Conservation (phyloP, 2,113 vertebrate genomes). For the Dissostichus mawsoni region DNA sequence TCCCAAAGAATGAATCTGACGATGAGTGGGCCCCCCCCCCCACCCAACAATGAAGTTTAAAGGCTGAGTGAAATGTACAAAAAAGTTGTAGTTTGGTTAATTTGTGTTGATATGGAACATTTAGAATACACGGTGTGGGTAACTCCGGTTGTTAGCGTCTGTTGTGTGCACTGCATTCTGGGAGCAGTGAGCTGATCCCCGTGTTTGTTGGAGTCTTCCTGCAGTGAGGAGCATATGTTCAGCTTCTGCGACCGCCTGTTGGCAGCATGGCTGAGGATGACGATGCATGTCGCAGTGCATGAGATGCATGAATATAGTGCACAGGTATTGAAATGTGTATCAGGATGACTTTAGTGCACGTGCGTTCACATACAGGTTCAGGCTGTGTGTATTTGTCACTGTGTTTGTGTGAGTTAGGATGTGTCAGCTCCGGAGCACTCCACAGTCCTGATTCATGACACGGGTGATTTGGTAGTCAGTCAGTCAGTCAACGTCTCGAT, state of each 20-base stretch:
- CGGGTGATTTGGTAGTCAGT: conserved; percentile 70
- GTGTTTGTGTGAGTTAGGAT: conserved; percentile 44
- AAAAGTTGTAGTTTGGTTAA: background rate
- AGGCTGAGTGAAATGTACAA: background rate
- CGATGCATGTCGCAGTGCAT: conserved; percentile 16
- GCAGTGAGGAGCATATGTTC: conserved; percentile 77
- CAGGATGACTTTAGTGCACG: background rate
- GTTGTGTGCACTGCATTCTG: conserved; percentile 16
- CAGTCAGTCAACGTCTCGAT: conserved; percentile 75
- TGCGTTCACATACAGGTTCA: background rate
- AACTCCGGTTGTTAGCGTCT: background rate
- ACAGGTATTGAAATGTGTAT: background rate
- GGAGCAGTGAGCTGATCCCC: conserved; percentile 18
- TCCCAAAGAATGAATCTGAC: background rate
- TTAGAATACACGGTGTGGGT: background rate
- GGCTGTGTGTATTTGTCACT: conserved; percentile 14
- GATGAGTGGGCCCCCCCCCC: conserved; percentile 34
- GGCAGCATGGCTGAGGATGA: conserved; percentile 31
- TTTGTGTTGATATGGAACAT: background rate
- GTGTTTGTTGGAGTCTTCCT: conserved; percentile 52
- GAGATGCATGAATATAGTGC: background rate
- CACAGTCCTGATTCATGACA: conserved; percentile 75
- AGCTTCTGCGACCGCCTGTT: conserved; percentile 50
- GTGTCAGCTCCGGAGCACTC: conserved; percentile 61
- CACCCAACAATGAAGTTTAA: conserved; percentile 32